Conservation (phyloP, 2,888 invertebrate genomes). For the Drosophila kambysellisi region DNA sequence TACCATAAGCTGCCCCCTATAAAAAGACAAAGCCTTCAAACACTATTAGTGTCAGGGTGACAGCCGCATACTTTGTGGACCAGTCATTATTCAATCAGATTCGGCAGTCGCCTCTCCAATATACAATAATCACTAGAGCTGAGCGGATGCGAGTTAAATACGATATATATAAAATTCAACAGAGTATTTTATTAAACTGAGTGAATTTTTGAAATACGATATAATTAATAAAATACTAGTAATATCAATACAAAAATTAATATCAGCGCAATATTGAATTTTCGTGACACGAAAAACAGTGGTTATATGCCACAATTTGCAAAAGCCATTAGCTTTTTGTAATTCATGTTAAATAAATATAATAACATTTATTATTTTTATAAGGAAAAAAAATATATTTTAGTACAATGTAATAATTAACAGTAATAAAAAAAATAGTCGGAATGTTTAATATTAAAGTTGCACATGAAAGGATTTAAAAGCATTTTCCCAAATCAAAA, state of each 20-base stretch:
- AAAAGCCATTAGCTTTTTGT: not conserved
- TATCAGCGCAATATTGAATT: not conserved
- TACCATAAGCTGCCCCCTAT: not conserved
- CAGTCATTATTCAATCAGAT: slow-evolving; percentile 77
- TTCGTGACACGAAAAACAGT: not conserved
- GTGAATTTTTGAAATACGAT: not conserved
- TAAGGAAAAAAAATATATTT: no score
- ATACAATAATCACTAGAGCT: slow-evolving; percentile 7
- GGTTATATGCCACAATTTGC: no score
- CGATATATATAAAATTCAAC: no score
- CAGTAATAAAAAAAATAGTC: not conserved
- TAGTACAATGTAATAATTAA: no score
- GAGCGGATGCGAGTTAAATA: slow-evolving; percentile 2
- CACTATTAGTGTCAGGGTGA: slow-evolving; percentile 63
- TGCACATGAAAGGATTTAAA: not conserved
- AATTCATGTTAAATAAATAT: not conserved
- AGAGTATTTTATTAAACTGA: not conserved
- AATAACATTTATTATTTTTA: no score
- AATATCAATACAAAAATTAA: not conserved
- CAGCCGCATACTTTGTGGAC: slow-evolving; percentile 45
- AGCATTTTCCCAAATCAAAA: not conserved
- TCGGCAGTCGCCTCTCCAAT: slow-evolving; percentile 33
- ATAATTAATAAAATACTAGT: not conserved
- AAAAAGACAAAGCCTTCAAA: slow-evolving; percentile 29
- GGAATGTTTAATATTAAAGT: no score